Percentiles rank a stretch among this genome's conserved stretches.
Conservation (phyloP, 2,888 invertebrate genomes). For the Lepidochitona cinerea region DNA sequence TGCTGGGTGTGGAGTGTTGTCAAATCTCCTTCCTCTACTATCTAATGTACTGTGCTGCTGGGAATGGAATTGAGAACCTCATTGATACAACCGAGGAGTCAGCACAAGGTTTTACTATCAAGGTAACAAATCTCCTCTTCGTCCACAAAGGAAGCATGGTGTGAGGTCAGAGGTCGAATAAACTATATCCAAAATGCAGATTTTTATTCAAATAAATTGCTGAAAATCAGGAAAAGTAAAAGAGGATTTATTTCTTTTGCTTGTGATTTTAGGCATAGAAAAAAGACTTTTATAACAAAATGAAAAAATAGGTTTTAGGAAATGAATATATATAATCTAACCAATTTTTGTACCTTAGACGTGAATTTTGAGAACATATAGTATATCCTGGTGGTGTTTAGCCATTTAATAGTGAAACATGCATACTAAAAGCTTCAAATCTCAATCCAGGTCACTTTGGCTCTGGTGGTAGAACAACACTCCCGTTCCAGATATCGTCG, state of each 20-base stretch:
- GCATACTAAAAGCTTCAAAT: too few relatives aligned
- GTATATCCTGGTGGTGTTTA: too few relatives aligned
- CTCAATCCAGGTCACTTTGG: too few relatives aligned
- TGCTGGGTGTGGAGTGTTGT: slow-evolving; percentile 64
- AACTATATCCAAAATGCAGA: neutral
- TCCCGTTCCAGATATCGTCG: too few relatives aligned
- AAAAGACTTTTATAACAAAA: too few relatives aligned
- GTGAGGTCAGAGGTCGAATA: neutral
- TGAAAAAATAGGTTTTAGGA: too few relatives aligned
- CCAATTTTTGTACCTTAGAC: too few relatives aligned
- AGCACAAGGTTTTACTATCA: slow-evolving; percentile 65
- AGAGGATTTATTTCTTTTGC: neutral
- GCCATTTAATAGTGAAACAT: too few relatives aligned
- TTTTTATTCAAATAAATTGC: neutral
- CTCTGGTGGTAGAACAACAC: too few relatives aligned
- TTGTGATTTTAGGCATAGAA: too few relatives aligned
- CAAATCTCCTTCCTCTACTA: slow-evolving; percentile 68
- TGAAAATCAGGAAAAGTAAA: neutral
- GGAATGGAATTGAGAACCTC: slow-evolving; percentile 59
- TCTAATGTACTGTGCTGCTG: slow-evolving; percentile 61
- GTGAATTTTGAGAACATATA: too few relatives aligned
- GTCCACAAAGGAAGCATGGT: neutral
- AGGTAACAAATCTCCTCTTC: slow-evolving; percentile 39
- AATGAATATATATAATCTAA: too few relatives aligned
- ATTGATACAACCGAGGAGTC: slow-evolving; percentile 55